A percentile compares a stretch with the other conserved stretches of the same genome.
phyloP scores from a whole-genome alignment of 1,140 invertebrate genomes.

The Aphaenogaster rudis region DNA sequence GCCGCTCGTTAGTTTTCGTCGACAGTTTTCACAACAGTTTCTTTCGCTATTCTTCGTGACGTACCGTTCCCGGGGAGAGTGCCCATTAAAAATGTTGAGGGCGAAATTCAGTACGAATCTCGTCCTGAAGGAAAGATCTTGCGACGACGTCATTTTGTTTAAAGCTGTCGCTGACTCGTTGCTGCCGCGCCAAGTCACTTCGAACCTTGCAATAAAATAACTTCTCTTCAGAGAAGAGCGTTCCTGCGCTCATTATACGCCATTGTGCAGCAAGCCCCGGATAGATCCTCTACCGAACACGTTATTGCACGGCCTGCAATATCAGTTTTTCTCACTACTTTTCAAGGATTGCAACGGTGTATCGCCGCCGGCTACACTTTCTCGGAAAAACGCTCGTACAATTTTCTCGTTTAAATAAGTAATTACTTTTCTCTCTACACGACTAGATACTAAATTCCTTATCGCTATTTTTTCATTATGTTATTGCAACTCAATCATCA shows the following conservation, averaged over 20 bases:
- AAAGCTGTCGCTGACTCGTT: slow-evolving; percentile 27
- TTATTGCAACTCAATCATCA: slow-evolving; percentile 5
- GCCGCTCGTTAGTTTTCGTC: slow-evolving; percentile 57
- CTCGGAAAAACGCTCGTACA: slow-evolving; percentile 5
- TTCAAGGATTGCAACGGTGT: slow-evolving; percentile 51
- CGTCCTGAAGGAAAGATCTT: slow-evolving; percentile 64
- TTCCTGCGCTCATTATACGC: slow-evolving; percentile 64
- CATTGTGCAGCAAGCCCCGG: slow-evolving; percentile 49
- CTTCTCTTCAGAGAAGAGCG: slow-evolving; percentile 54
- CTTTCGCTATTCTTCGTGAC: slow-evolving; percentile 45
- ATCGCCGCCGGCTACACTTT: slow-evolving; percentile 57
- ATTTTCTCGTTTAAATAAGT: slow-evolving; percentile 36
- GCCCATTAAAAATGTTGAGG: slow-evolving; percentile 78
- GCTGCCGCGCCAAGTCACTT: slow-evolving; percentile 45
- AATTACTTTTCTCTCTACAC: neutral
- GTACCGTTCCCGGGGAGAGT: slow-evolving; percentile 53
- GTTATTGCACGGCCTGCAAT: slow-evolving; percentile 42
- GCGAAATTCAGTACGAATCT: slow-evolving; percentile 74
- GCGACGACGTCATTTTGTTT: slow-evolving; percentile 47
- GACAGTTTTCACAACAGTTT: slow-evolving; percentile 59
- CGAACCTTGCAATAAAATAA: slow-evolving; percentile 71
- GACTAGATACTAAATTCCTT: neutral
- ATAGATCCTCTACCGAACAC: slow-evolving; percentile 42
- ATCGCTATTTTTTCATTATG: neutral
- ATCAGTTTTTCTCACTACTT: slow-evolving; percentile 53